A percentile compares a stretch with the other conserved stretches of the same genome.
These are phyloP conservation scores for Diarsia brunnea DNA, from an alignment of 2,888 invertebrate genomes.

Conservation along the genomic window DNA sequence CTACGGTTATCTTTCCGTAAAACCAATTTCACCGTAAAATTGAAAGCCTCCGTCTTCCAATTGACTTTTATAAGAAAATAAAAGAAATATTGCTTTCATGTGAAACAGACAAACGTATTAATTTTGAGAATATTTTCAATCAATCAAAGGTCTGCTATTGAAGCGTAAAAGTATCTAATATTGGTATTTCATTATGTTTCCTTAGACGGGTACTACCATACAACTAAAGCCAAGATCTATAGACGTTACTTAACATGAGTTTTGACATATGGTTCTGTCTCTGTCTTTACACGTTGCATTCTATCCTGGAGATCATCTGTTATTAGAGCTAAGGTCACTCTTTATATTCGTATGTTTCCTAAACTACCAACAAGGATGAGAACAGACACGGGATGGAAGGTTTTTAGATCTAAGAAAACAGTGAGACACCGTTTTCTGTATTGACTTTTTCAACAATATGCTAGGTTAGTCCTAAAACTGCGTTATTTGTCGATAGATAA, in stretches of 20 bases:
- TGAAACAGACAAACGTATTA: slow-evolving; percentile 12
- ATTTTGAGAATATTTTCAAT: slow-evolving; percentile 19
- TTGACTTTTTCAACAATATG: too few relatives aligned
- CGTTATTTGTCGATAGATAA: too few relatives aligned
- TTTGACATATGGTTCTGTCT: too few relatives aligned
- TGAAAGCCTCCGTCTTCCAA: slow-evolving; percentile 45
- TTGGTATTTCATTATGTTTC: slow-evolving; percentile 15
- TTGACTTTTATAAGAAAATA: slow-evolving; percentile 27
- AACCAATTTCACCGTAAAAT: slow-evolving; percentile 60
- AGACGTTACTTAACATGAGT: background rate
- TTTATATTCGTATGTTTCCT: too few relatives aligned
- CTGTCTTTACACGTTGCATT: too few relatives aligned
- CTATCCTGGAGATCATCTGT: too few relatives aligned
- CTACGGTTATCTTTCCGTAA: slow-evolving; percentile 58
- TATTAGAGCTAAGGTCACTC: too few relatives aligned
- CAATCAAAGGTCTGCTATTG: background rate
- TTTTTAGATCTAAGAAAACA: too few relatives aligned
- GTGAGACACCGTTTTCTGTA: too few relatives aligned
- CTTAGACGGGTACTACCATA: background rate
- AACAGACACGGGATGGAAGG: too few relatives aligned
- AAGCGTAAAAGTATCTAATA: background rate
- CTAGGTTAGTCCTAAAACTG: too few relatives aligned
- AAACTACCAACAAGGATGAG: too few relatives aligned
- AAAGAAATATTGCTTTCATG: slow-evolving; percentile 13
- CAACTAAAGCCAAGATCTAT: background rate